Evolutionary conservation across 2,888 invertebrate species (phyloP).

Genomic region (Agrypnus murinus): DNA sequence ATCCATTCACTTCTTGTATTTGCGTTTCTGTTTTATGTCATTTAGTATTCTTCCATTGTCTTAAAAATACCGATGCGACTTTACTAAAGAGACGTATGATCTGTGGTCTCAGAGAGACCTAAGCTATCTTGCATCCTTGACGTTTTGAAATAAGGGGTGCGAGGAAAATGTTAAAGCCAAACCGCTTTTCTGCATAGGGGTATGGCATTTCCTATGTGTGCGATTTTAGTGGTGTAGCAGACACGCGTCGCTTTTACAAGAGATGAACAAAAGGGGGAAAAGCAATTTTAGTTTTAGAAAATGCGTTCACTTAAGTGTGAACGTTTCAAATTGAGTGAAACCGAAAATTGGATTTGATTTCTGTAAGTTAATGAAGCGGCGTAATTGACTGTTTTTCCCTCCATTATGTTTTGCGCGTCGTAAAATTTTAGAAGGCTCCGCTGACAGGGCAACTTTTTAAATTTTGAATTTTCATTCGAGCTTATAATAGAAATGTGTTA

Average conservation of each 20-base stretch:
- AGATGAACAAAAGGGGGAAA: not conserved
- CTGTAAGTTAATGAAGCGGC: slow-evolving; percentile 18
- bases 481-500: not conserved
- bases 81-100: slow-evolving; percentile 13
- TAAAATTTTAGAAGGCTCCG: slow-evolving; percentile 9
- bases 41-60: not conserved
- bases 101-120: not conserved
- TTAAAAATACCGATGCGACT: not conserved
- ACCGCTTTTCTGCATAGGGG: no score
- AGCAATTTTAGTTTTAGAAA: slow-evolving; percentile 12
- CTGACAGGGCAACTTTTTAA: not conserved
- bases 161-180: no score
- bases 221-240: no score
- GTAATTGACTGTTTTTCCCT: slow-evolving; percentile 23
- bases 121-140: not conserved
- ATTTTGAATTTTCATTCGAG: not conserved
- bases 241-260: no score
- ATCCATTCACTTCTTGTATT: no score
- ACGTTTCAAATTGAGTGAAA: slow-evolving; percentile 27
- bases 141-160: no score
- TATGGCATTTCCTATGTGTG: no score
- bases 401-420: slow-evolving; percentile 15
- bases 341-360: slow-evolving; percentile 30
- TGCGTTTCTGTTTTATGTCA: not conserved
- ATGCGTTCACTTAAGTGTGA: slow-evolving; percentile 18